These are phyloP conservation scores for Cebus imitator DNA, from an alignment of 2,113 vertebrate species.

Conservation along the genomic window DNA sequence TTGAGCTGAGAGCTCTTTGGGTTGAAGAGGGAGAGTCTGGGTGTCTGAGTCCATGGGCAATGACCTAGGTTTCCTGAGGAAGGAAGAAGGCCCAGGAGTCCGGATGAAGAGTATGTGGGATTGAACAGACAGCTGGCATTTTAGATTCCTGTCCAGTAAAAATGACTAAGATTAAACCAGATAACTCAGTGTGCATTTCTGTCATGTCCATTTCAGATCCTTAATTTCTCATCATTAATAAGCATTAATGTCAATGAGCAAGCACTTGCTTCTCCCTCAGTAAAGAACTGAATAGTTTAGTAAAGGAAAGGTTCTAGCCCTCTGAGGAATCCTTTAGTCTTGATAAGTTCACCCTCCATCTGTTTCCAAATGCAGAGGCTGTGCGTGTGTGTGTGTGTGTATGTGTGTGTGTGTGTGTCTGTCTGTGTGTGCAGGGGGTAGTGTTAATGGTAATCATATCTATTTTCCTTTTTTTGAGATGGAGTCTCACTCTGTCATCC, in stretches of 20 bases:
- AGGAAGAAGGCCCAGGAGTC: constrained; percentile 45
- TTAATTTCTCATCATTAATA: not conserved
- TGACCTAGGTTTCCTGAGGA: constrained; percentile 52
- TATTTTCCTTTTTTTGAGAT: too few species aligned
- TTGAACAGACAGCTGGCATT: not conserved
- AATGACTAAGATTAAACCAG: not conserved
- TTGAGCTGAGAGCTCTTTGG: not conserved
- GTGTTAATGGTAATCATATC: not conserved
- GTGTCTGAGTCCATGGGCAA: not conserved
- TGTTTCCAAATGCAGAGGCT: not conserved
- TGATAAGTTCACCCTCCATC: not conserved
- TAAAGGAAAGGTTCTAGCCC: not conserved
- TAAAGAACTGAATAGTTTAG: not conserved
- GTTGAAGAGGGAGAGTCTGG: not conserved
- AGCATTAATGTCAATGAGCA: not conserved
- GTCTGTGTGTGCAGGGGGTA: not conserved
- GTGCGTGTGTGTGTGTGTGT: too few species aligned
- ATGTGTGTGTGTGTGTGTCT: not conserved
- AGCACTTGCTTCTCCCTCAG: not conserved
- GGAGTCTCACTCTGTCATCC: too few species aligned
- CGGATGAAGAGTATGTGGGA: not conserved
- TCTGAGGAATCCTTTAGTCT: not conserved
- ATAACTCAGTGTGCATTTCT: not conserved
- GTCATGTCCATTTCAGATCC: not conserved
- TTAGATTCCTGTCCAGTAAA: not conserved